Base-by-base conservation (phyloP, 2,797 vertebrate genomes). In the Amphiprion clarkii region DNA sequence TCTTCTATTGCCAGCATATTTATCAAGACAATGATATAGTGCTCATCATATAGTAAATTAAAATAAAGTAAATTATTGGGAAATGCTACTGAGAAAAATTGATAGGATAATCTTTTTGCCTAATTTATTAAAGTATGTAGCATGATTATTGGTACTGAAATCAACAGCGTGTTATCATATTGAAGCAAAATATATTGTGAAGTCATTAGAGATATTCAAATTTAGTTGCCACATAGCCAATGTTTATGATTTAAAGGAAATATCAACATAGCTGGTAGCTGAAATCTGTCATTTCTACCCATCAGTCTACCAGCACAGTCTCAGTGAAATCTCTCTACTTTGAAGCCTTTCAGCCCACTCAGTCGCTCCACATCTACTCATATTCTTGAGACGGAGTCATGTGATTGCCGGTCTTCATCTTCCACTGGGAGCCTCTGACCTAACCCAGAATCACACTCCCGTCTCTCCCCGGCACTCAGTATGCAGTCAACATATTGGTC, bases 381-480 rank as follows among this genome's bases (percentile, higher is more conserved):
- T 2, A 73, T 40, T 56, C 33, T 55, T 54, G 23, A 63, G 62
- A 53, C 46, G 5, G 7, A 76, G 49, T 68, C 64, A 62, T 48
- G 55, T 72, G 76, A 36, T 54, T 60, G 31, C 33, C n/a, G 6
- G 69, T 67, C 59, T 65, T 56, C 36, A 42, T 53, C 16, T 42
- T 54, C 78, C 72, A 74, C 52, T 39, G 67, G 63, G 76, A 86
- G 63, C 52, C 25, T 25, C 63, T 68, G 76, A 83, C 62, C 67
- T 59, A 59, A 85, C 58, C 70, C 42, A 77, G 60, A 71, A 84
- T 80, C 66, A 6, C 62, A 52, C 58, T 13, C 40, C 25, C 48
- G 23, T 71, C 71, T 54, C 78, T 85, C 63, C 46, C 46, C 67
- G 62, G 63, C n/a, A 56, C 81, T 64, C 69, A 16, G 71, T 51